Evolutionary conservation across 2,888 invertebrate species (phyloP).

Genomic region (Gasteruption jaculator): DNA sequence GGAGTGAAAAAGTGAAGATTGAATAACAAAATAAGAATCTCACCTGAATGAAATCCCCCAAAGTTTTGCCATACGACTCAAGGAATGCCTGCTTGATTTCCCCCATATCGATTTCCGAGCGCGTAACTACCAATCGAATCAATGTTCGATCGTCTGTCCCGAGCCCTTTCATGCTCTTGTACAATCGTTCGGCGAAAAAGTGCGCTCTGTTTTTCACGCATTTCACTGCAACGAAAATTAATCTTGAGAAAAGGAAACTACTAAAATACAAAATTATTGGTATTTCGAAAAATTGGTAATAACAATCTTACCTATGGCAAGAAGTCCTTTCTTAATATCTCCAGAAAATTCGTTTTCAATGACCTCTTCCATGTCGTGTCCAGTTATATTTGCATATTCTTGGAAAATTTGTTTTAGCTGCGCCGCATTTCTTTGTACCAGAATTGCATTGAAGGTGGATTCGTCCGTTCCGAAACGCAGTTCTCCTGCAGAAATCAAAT

Average conservation of each 20-base stretch:
- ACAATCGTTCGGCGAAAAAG: constrained; percentile 82
- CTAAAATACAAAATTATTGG: neutral
- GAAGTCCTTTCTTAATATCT: constrained; percentile 71
- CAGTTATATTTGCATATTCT: constrained; percentile 73
- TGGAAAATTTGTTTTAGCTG: constrained; percentile 61
- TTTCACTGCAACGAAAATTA: constrained; percentile 56
- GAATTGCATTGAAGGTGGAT: constrained; percentile 77
- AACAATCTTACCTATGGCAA: constrained; percentile 62
- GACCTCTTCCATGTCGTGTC: constrained; percentile 74
- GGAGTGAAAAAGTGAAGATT: neutral
- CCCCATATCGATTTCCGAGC: constrained; percentile 79
- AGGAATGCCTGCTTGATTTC: constrained; percentile 80
- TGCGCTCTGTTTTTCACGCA: constrained; percentile 74
- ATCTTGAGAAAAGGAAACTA: neutral
- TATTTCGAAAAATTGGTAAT: neutral
- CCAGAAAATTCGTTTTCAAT: constrained; percentile 83
- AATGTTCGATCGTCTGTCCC: constrained; percentile 85
- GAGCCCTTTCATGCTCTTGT: constrained; percentile 84
- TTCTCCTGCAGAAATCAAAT: constrained; percentile 50
- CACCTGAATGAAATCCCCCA: constrained; percentile 79
- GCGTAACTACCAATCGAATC: constrained; percentile 79
- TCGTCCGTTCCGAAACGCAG: constrained; percentile 76
- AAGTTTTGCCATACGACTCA: constrained; percentile 67
- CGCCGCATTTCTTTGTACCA: constrained; percentile 72
- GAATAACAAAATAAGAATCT: constrained; percentile 31